Evolutionary conservation across 2,888 invertebrate species (phyloP), one percentile per base, ranked within the genome.

Genomic region (Drosophila emarginata): DNA sequence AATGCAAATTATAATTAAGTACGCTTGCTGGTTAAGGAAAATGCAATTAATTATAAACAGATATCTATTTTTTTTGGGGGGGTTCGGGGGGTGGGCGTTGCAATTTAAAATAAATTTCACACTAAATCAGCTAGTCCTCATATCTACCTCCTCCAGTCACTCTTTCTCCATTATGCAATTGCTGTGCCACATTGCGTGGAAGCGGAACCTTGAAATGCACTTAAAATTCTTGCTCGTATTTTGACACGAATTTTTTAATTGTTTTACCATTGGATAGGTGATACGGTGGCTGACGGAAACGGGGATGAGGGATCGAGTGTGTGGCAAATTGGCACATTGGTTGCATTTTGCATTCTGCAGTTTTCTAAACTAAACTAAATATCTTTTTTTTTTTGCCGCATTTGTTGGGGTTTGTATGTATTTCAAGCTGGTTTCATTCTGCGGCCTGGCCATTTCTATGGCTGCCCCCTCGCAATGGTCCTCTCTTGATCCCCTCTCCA

Each of bases 161-260:
- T 9, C 23, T 32, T 7, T n/a, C 11, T n/a, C 12, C n/a, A 18
- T 12, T 26, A 61, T 52, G 72, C 54, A 74, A 72, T 62, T 26
- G 28, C 14, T 56, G 80, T 78, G 64, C 74, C 60, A 83, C 81
- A 69, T 78, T 75, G 81, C 78, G 73, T 78, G 67, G 75, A 65
- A 67, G 50, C 26, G 67, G 65, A 83, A 87, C 84, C 84, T 84
- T 84, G 84, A 82, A 82, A 78, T 71, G 77, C 72, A 80, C 75
- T 82, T 82, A 82, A 82, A 82, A 83, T 82, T 77, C 84, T 75
- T 79, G 61, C 50, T 74, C 57, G 74, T 70, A 85, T 78, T 85
- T 82, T 82, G 81, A 82, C 81, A 82, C 86, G 76, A 72, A 80
- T 82, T 83, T 45, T 82, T 86, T 72, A 77, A 79, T 82, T 85